A percentile compares a stretch with the other conserved stretches of the same genome.
Evolutionary conservation across 2,797 vertebrate species (phyloP).

Genomic region (Xyrichtys novacula): DNA sequence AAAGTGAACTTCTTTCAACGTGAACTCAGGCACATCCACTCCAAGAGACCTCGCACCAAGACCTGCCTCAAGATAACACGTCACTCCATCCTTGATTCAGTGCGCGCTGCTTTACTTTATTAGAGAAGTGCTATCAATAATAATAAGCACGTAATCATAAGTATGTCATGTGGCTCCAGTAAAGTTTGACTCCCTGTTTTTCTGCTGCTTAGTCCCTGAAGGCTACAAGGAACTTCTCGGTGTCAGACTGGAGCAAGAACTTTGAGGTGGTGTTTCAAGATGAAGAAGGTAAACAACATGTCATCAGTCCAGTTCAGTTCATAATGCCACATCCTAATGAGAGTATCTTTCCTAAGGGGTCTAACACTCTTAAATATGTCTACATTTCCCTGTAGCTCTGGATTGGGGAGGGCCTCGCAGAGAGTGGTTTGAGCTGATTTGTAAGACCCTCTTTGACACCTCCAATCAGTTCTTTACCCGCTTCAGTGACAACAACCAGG

Average conservation of each 20-base stretch:
- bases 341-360: background rate
- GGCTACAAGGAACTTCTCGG: constrained; percentile 96
- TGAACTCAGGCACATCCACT: constrained; percentile 95
- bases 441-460: constrained; percentile 96
- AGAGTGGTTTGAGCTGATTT: constrained; percentile 98
- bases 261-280: constrained; percentile 99
- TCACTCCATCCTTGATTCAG: constrained; percentile 92
- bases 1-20: constrained; percentile 98
- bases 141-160: background rate
- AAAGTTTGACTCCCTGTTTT: constrained; percentile 5
- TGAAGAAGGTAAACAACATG: constrained; percentile 91
- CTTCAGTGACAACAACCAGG: constrained; percentile 98
- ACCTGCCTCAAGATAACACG: constrained; percentile 95
- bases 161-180: background rate
- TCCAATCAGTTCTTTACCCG: constrained; percentile 95
- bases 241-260: constrained; percentile 99
- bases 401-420: constrained; percentile 98
- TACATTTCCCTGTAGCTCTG: constrained; percentile 85
- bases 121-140: background rate
- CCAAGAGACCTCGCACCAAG: constrained; percentile 95
- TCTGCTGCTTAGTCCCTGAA: constrained; percentile 89
- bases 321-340: background rate
- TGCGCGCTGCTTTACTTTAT: constrained; percentile 63
- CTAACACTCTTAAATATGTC: background rate
- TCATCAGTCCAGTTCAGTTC: background rate